These are phyloP conservation scores for Micoletzkya japonica DNA, from an alignment of 2,888 invertebrate species.

Conservation along the genomic window DNA sequence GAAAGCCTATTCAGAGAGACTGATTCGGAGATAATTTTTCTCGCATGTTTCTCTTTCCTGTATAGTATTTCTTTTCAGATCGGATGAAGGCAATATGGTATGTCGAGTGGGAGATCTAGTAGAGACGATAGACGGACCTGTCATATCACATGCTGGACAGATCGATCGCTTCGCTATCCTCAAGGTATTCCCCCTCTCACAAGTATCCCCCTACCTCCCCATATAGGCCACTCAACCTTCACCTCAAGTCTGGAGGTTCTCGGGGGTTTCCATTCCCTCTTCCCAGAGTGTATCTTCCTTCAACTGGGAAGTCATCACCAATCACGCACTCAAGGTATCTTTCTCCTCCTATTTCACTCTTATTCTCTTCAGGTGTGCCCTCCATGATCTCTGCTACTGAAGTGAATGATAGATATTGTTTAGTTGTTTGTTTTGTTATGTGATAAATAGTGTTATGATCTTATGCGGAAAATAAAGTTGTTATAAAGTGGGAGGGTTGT, in stretches of 20 bases:
- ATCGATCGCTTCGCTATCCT: conserved; percentile 21
- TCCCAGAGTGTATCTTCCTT: conserved; percentile 14
- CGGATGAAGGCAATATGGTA: not conserved
- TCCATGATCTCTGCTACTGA: conserved; percentile 2
- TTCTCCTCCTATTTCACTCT: not conserved
- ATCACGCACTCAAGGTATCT: conserved; percentile 18
- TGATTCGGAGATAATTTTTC: not conserved
- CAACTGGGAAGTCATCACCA: conserved; percentile 22
- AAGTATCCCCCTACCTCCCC: no score
- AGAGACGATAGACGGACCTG: conserved; percentile 18
- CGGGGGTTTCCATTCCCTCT: conserved; percentile 16
- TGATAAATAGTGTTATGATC: no score
- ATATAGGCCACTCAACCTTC: not conserved
- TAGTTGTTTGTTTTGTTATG: not conserved
- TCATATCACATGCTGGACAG: conserved; percentile 20
- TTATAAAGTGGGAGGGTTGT: no score
- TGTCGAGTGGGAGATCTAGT: conserved; percentile 25
- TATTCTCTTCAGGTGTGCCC: conserved; percentile 1
- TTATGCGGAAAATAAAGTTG: no score
- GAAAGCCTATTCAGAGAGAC: not conserved
- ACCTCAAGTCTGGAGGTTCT: conserved; percentile 20
- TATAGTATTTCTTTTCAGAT: not conserved
- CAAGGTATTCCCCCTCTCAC: not conserved
- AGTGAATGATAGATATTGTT: conserved; percentile 9
- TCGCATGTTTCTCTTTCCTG: not conserved